phyloP scores from a whole-genome alignment of 2,113 vertebrate genomes.

The Naja naja region DNA sequence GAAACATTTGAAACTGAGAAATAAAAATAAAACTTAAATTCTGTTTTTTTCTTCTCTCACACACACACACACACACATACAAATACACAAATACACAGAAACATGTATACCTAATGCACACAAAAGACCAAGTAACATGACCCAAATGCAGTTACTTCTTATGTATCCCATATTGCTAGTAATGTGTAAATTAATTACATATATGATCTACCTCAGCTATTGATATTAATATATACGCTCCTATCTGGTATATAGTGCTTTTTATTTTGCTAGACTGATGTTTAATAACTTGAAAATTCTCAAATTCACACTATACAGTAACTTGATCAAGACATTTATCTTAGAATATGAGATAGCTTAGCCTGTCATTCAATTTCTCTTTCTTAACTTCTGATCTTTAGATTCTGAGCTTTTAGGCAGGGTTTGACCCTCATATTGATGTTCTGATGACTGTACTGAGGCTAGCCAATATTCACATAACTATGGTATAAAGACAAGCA shows the following conservation, averaged over 20 bases:
- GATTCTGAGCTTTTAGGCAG: neutral
- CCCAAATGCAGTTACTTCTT: slow-evolving; percentile 39
- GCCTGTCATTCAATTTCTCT: neutral
- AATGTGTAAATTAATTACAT: slow-evolving; percentile 44
- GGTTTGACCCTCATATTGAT: neutral
- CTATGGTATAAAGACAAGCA: neutral
- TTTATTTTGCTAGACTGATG: slow-evolving; percentile 27
- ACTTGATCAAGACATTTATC: neutral
- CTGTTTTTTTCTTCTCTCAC: neutral
- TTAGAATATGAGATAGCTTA: neutral
- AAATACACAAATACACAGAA: neutral
- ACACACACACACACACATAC: neutral
- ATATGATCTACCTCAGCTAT: slow-evolving; percentile 20
- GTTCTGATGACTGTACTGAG: neutral
- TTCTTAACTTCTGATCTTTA: neutral
- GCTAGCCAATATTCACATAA: neutral
- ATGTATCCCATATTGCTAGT: slow-evolving; percentile 20
- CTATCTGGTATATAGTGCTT: slow-evolving; percentile 18
- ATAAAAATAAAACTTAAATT: slow-evolving; percentile 4
- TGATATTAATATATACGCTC: slow-evolving; percentile 30
- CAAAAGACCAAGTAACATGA: neutral
- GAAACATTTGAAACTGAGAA: slow-evolving; percentile 48
- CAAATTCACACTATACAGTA: neutral
- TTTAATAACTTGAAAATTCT: slow-evolving; percentile 24
- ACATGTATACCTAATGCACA: neutral